Evolutionary conservation across 2,113 vertebrate genomes (phyloP), one percentile per base, ranked within the genome.

Genomic region (Piprites chloris): DNA sequence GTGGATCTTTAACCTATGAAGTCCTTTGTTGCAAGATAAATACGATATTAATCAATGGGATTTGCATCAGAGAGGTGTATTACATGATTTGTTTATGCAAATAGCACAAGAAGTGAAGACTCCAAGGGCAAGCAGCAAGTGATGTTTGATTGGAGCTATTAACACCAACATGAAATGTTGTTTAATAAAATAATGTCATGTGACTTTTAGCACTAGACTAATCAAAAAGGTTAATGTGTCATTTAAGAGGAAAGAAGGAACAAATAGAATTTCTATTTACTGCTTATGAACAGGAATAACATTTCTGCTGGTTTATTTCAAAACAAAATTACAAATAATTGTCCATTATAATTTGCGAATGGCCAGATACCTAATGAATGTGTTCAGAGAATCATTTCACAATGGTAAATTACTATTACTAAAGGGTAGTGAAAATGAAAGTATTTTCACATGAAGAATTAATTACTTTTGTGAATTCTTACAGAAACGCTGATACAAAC

Each of bases 11-110:
- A 95, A 87, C 91, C 68, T 94, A 74, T 78, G 32, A 86, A 91
- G 90, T 90, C 63, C 85, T 94, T 77, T 75, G 46, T 59, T 94
- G 65, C 12, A 72, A 91, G 79, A 94, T 49, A 95, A 93, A 90
- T 76, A 67, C 23, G n/a, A 72, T 90, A 87, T 87, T 90, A 96
- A 93, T 96, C 85, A 96, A 77, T 75, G 66, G 19, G 30, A 95
- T 93, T 96, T 90, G 80, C 89, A 93, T 90, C 59, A 84, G 63
- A 91, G 82, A 84, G 33, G 63, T 77, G 26, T 76, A 86, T 90
- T 96, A 52, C 59, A 72, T 94, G 37, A 95, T 96, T 88, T 96
- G 74, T 96, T 96, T 94, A 95, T 96, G 81, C 86, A 96, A 95
- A 95, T 94, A 94, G 61, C 67, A 47, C 7, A 73, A 92, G 81